Percentiles rank a stretch among this genome's conserved stretches.
These are phyloP conservation scores for Galaxea fascicularis DNA, from an alignment of 92 coral and sea anemone species.

Conservation along the genomic window DNA sequence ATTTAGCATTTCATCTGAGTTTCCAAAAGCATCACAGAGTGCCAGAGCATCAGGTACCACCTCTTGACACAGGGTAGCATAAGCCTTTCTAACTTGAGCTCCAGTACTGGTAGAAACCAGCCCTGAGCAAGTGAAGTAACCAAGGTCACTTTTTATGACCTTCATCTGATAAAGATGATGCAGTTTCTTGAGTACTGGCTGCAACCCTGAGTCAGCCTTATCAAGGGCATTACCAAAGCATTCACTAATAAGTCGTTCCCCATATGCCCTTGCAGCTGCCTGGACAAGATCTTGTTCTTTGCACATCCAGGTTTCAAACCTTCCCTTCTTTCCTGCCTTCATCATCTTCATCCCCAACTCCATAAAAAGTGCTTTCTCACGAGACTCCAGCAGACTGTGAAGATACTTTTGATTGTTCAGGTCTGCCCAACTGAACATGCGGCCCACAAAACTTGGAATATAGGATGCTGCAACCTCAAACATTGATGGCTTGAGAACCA, in stretches of 20 bases:
- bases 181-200: constrained; percentile 71
- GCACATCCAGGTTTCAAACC: constrained; percentile 88
- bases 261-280: constrained; percentile 84
- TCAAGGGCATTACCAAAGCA: constrained; percentile 67
- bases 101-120: constrained; percentile 70
- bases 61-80: constrained; percentile 81
- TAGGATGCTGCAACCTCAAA: constrained; percentile 69
- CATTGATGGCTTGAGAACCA: constrained; percentile 70
- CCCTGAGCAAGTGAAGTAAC: constrained; percentile 72
- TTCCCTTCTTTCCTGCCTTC: constrained; percentile 79
- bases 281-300: constrained; percentile 80
- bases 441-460: constrained; percentile 51
- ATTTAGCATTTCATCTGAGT: constrained; percentile 76
- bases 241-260: constrained; percentile 83
- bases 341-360: constrained; percentile 78
- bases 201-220: constrained; percentile 65
- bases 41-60: constrained; percentile 86
- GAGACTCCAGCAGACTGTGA: constrained; percentile 68
- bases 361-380: constrained; percentile 75
- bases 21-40: constrained; percentile 85
- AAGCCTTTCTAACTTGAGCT: constrained; percentile 69
- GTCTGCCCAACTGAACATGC: constrained; percentile 70
- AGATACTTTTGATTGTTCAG: constrained; percentile 66
- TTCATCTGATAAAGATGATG: constrained; percentile 75
- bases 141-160: constrained; percentile 73